Evolutionary conservation across 2,888 invertebrate genomes (phyloP).

Genomic region (Blastobasis lacticolella): DNA sequence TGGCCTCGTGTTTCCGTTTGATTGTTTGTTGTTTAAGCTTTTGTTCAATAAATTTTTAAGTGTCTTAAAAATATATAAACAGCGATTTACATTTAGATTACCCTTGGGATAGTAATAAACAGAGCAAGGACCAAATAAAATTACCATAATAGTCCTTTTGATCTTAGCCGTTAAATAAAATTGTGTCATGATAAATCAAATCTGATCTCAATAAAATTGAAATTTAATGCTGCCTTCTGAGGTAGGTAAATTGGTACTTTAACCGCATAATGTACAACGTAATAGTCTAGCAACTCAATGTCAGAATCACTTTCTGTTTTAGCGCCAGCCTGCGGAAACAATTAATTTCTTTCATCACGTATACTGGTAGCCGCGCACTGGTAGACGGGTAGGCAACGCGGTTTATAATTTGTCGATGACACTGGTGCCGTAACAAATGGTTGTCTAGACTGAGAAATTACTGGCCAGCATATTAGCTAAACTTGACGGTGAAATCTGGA

Average conservation of each 20-base stretch:
- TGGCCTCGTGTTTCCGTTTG: not conserved
- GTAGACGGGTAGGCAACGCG: no score
- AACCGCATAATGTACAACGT: conserved; percentile 13
- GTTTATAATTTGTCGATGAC: conserved; percentile 35
- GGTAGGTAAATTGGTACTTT: conserved; percentile 12
- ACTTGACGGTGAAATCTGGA: conserved; percentile 38
- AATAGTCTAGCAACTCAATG: conserved; percentile 16
- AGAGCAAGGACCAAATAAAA: not conserved
- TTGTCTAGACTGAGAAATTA: conserved; percentile 52
- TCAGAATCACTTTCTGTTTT: conserved; percentile 56
- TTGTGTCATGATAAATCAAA: no score
- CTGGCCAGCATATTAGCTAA: conserved; percentile 44
- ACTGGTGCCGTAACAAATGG: conserved; percentile 25
- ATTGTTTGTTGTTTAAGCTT: not conserved
- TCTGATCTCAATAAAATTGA: no score
- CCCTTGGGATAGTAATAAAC: not conserved
- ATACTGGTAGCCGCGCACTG: no score
- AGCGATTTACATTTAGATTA: not conserved
- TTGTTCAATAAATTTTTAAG: no score
- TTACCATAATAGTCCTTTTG: no score
- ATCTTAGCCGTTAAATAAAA: no score
- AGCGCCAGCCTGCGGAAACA: conserved; percentile 41
- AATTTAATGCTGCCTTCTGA: not conserved
- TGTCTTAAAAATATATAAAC: not conserved
- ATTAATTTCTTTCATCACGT: conserved; percentile 43